Evolutionary conservation across 2,113 vertebrate species (phyloP), one percentile per base, ranked within the genome.

Genomic region (Indicator indicator): DNA sequence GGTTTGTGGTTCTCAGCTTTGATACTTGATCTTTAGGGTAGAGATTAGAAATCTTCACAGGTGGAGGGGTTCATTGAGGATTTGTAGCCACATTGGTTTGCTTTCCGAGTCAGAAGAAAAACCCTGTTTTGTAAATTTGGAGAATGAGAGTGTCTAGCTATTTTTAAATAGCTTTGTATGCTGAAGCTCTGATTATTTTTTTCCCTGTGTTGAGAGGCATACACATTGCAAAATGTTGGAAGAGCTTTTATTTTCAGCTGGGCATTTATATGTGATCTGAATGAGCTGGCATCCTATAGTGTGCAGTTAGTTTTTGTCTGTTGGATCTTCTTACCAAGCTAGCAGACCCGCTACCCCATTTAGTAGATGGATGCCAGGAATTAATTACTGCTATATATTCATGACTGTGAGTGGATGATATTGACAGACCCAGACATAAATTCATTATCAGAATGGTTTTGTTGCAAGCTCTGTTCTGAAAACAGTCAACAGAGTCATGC

Each of bases 361-460:
- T 54, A 54, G n/a, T 21, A 44, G 70, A 30, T 27, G 30, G 40
- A 33, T 40, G 36, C 26, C 58, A 32, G 55, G 63, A 62, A 9
- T 9, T 26, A 4, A 60, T 72, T 72, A 42, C 73, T 0, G 6
- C 17, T 56, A 28, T 42, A 19, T 64, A 3, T 54, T 56, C 32
- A 17, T 40, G 27, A 2, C 0, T 0, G 0, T 14, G 32, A 76
- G 16, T 48, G 5, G 19, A 44, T 8, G 24, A 1, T n/a, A 17
- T 36, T 89, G 54, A 9, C 28, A 46, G n/a, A 92, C 7, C 16
- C 17, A 75, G 73, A 19, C 42, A 11, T 18, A 36, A 52, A 70
- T 64, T 59, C 12, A 5, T 17, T 27, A 55, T 0, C 8, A 56
- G 19, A 76, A 1, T 11, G 9, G 7, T 48, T 50, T 59, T 1